Conservation (phyloP, 2,113 vertebrate genomes). For the Diadophis punctatus region DNA sequence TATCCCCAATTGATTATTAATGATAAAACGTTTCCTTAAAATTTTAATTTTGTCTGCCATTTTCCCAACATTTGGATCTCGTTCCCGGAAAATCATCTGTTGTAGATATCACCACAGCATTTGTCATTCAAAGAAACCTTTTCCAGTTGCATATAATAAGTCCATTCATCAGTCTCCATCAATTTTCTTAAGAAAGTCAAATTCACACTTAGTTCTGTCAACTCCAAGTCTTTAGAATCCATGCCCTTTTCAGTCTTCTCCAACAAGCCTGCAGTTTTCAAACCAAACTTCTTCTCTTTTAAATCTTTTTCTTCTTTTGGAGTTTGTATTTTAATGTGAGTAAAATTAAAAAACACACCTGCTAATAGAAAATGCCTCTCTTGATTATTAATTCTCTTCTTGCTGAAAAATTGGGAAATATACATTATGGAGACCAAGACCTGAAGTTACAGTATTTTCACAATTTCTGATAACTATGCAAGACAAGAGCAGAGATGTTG, state of each 20-base stretch:
- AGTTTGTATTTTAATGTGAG: neutral
- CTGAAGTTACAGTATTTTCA: neutral
- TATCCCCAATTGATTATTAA: neutral
- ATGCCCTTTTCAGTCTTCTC: neutral
- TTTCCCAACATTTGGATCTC: neutral
- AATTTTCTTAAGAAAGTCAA: neutral
- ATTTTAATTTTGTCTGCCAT: neutral
- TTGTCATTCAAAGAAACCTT: neutral
- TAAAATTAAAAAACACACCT: neutral
- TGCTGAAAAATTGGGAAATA: neutral
- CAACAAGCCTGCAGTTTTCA: neutral
- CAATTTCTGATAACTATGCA: neutral
- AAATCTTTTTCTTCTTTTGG: neutral
- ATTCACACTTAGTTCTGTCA: neutral
- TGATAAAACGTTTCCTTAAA: neutral
- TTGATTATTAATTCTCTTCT: neutral
- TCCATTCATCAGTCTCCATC: neutral
- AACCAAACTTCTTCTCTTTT: neutral
- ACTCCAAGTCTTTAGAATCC: neutral
- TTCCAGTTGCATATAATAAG: neutral
- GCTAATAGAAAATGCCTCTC: neutral
- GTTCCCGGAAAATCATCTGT: neutral
- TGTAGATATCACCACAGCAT: neutral
- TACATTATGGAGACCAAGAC: neutral
- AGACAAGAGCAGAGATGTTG: neutral